These are phyloP conservation scores for Griposia aprilina DNA, from an alignment of 2,888 invertebrate species.

Conservation along the genomic window DNA sequence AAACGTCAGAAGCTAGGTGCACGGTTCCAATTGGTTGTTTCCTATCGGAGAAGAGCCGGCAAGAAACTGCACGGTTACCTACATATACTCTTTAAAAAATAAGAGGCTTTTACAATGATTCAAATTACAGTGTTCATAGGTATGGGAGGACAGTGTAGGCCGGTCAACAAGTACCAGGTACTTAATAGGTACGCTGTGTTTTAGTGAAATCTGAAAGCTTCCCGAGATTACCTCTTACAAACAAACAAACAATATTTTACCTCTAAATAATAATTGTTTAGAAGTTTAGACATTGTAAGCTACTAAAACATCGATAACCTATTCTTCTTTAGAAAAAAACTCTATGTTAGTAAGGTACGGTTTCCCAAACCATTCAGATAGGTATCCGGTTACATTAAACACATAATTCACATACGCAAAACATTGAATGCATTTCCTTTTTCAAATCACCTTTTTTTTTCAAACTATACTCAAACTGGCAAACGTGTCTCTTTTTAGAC, in stretches of 20 bases:
- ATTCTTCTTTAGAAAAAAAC: background rate
- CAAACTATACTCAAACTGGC: background rate
- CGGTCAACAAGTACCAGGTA: no score
- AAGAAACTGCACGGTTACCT: no score
- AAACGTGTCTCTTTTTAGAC: constrained; percentile 9
- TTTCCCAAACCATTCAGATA: background rate
- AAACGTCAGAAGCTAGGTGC: no score
- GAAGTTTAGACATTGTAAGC: background rate
- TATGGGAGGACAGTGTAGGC: no score
- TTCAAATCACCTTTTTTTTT: constrained; percentile 9
- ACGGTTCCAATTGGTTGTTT: no score
- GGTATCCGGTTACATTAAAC: background rate
- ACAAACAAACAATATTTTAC: background rate
- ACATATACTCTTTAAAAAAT: no score
- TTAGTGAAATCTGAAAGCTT: background rate
- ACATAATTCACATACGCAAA: background rate
- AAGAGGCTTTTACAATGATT: no score
- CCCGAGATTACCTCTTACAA: background rate
- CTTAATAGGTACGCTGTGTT: no score
- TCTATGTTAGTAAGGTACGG: no score
- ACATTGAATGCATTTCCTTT: constrained; percentile 24
- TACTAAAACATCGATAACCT: background rate
- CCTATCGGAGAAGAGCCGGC: no score
- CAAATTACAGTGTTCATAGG: no score
- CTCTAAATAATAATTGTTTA: background rate